Percentiles rank a stretch among this genome's conserved stretches.
These are phyloP conservation scores for Chesias legatella DNA, from an alignment of 2,888 invertebrate species.

Conservation along the genomic window DNA sequence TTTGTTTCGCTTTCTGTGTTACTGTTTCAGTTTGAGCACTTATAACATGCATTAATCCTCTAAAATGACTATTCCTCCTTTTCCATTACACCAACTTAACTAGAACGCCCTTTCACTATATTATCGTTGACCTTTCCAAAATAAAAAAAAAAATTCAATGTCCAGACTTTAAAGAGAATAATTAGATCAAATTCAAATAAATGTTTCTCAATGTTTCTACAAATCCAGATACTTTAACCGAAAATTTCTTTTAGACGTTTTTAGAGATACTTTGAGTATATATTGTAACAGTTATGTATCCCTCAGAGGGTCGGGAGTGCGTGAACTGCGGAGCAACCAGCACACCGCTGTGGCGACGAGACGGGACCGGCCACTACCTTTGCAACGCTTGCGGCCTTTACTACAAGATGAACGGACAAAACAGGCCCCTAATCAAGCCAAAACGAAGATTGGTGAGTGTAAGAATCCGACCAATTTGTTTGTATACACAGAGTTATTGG, in stretches of 20 bases:
- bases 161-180: too few relatives aligned
- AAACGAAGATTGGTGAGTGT: slow-evolving; percentile 99
- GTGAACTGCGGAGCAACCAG: slow-evolving; percentile 99
- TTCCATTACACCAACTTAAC: too few relatives aligned
- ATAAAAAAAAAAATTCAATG: too few relatives aligned
- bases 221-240: too few relatives aligned
- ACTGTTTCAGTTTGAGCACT: slow-evolving; percentile 20
- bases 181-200: too few relatives aligned
- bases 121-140: too few relatives aligned
- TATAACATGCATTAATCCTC: neutral
- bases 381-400: slow-evolving; percentile 99
- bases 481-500: slow-evolving; percentile 1
- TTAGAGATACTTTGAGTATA: slow-evolving; percentile 1
- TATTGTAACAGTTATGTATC: slow-evolving; percentile 31
- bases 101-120: too few relatives aligned
- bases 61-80: too few relatives aligned
- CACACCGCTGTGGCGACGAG: slow-evolving; percentile 98
- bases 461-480: slow-evolving; percentile 79
- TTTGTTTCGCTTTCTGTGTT: slow-evolving; percentile 28
- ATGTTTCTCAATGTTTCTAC: too few relatives aligned
- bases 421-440: slow-evolving; percentile 98
- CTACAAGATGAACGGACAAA: slow-evolving; percentile 99
- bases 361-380: slow-evolving; percentile 98
- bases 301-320: slow-evolving; percentile 96
- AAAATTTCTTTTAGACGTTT: too few relatives aligned